Evolutionary conservation across 2,113 vertebrate genomes (phyloP).

Genomic region (Corydoras maculifer): DNA sequence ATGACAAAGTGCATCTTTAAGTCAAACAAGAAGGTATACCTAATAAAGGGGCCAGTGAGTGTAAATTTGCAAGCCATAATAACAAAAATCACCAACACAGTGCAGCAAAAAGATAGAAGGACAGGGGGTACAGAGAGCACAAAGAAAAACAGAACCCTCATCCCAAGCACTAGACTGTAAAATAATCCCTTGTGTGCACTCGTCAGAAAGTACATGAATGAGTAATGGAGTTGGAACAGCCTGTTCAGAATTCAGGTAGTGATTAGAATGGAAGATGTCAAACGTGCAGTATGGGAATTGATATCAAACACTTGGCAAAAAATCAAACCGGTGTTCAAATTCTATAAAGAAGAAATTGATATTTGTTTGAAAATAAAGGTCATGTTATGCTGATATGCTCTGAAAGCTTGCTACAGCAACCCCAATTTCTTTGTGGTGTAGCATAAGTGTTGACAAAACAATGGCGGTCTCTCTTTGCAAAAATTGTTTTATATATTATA

Average conservation of each 20-base stretch:
- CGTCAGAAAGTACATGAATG: constrained; percentile 52
- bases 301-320: constrained; percentile 31
- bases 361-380: constrained; percentile 13
- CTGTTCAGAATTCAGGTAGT: constrained; percentile 33
- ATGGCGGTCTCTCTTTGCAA: neutral
- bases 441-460: constrained; percentile 8
- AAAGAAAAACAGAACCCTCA: constrained; percentile 37
- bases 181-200: constrained; percentile 34
- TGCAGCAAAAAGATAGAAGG: constrained; percentile 38
- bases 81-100: neutral
- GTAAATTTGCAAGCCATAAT: constrained; percentile 26
- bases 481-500: too few species aligned
- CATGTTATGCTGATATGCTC: constrained; percentile 5
- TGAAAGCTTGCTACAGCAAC: constrained; percentile 3
- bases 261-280: constrained; percentile 41
- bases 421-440: neutral
- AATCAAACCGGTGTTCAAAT: neutral
- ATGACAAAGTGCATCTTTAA: too few species aligned
- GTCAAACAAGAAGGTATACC: too few species aligned
- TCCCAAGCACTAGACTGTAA: constrained; percentile 35
- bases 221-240: constrained; percentile 52
- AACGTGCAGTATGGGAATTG: constrained; percentile 37
- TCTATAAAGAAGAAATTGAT: neutral
- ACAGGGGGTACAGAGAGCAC: constrained; percentile 24
- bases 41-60: too few species aligned